Evolutionary conservation across 2,113 vertebrate species (phyloP), one percentile per base, ranked within the genome.

Genomic region (Proteles cristata): DNA sequence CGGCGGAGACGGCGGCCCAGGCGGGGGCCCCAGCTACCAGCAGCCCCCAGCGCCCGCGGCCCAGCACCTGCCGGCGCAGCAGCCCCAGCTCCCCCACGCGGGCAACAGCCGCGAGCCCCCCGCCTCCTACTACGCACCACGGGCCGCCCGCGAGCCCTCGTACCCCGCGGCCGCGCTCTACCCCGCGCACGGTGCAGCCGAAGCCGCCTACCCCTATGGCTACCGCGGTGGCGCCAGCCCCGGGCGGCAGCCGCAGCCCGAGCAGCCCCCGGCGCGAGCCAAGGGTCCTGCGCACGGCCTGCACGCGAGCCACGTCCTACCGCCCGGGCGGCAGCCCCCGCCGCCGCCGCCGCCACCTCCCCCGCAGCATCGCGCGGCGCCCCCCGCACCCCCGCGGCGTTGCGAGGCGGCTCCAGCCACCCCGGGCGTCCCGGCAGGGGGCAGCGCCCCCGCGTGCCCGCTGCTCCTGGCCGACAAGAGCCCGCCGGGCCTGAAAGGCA

Each of bases 101-200:
- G 99, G 96, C 93, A 94, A 76, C 97, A 77, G 82, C 90, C 98
- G 80, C 93, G 98, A 98, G 92, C 98, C 99, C 96, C 98, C 98
- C 45, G 99, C 99, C 96, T 99, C 99, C 98, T 99, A 99, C 99
- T 99, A 99, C 97, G 99, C 99, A 98, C 99, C 99, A 95, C 99
- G 99, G 98, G 99, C 99, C 95, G 99, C 99, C 98, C 98, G 97
- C 4, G 94, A 98, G 45, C 99, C 98, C 83, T 10, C 97, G 94
- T 76, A 97, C 95, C 88, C 97, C 86, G 39, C 97, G 86, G 83
- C 98, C 97, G 88, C 99, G 95, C 99, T 99, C 91, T 99, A 99
- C 98, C 97, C 98, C 10, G 98, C 96, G 35, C 99, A 98, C 98
- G 99, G 99, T 93, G 98, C 99, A 96, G 98, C 99, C 98, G 99